Percentiles rank a stretch among this genome's conserved stretches.
Evolutionary conservation across 1,140 invertebrate species (phyloP).

Genomic region (Brachionus sp.): DNA sequence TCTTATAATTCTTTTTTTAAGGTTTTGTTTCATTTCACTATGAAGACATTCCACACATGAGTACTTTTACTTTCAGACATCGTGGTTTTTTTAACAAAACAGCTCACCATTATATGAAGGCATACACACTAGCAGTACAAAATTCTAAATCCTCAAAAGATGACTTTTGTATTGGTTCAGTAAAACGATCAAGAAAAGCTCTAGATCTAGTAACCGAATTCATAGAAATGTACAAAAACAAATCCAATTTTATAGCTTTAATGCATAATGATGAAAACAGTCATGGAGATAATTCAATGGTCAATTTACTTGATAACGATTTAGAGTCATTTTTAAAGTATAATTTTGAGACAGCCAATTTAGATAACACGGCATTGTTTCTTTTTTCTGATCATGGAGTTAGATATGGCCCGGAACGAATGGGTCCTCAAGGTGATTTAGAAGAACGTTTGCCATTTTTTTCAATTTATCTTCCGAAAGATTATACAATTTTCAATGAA

Average conservation of each 20-base stretch:
- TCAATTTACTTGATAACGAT: slow-evolving; percentile 72
- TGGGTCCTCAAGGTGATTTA: slow-evolving; percentile 77
- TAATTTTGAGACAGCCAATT: slow-evolving; percentile 58
- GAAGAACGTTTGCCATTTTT: slow-evolving; percentile 83
- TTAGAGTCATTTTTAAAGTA: slow-evolving; percentile 66
- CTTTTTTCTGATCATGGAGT: slow-evolving; percentile 82
- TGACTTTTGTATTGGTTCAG: slow-evolving; percentile 71
- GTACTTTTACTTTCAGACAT: background rate
- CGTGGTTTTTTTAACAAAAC: background rate
- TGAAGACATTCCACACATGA: background rate
- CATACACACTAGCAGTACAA: background rate
- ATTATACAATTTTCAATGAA: slow-evolving; percentile 65
- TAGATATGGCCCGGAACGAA: slow-evolving; percentile 69
- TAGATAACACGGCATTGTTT: slow-evolving; percentile 76
- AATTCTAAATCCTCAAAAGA: background rate
- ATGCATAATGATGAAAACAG: slow-evolving; percentile 78
- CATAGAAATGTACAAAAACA: slow-evolving; percentile 65
- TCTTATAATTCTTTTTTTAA: too few species aligned
- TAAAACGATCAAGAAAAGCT: slow-evolving; percentile 70
- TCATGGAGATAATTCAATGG: slow-evolving; percentile 75
- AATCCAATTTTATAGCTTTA: slow-evolving; percentile 76
- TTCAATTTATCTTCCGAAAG: slow-evolving; percentile 71
- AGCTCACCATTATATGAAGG: background rate
- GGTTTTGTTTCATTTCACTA: background rate
- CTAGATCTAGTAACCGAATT: slow-evolving; percentile 67